Conservation (phyloP, 1,140 invertebrate genomes). For the Cryptotermes secundus region DNA sequence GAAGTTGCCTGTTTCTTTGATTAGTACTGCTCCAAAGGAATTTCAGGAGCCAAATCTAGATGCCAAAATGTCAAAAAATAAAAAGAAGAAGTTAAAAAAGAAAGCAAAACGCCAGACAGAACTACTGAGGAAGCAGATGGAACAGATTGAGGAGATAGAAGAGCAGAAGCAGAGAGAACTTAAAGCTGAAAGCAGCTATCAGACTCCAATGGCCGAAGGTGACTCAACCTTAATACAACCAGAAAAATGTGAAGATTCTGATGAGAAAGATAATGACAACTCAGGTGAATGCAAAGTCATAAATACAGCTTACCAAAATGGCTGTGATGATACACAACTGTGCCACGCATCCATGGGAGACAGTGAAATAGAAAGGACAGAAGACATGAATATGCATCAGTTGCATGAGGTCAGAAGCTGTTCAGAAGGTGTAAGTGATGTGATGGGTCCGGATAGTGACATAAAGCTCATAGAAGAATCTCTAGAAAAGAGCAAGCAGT, state of each 20-base stretch:
- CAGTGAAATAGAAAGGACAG: constrained; percentile 23
- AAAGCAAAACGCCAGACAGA: constrained; percentile 94
- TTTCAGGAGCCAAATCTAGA: constrained; percentile 74
- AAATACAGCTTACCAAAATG: constrained; percentile 28
- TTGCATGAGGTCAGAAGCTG: constrained; percentile 45
- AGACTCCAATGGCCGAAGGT: constrained; percentile 31
- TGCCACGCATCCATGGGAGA: constrained; percentile 25
- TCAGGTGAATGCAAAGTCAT: constrained; percentile 37
- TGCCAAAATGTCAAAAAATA: constrained; percentile 95
- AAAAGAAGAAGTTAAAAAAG: constrained; percentile 97
- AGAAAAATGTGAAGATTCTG: constrained; percentile 35
- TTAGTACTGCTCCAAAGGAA: constrained; percentile 90
- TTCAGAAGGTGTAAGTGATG: constrained; percentile 38
- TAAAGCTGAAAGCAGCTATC: background rate
- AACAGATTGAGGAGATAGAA: constrained; percentile 77
- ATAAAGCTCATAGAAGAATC: background rate
- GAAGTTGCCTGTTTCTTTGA: constrained; percentile 83
- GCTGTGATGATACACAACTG: constrained; percentile 20
- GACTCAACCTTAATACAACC: constrained; percentile 36
- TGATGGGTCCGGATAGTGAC: background rate
- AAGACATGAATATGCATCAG: constrained; percentile 30
- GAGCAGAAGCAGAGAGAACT: constrained; percentile 55
- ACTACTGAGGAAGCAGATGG: constrained; percentile 88
- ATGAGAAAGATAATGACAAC: constrained; percentile 21
- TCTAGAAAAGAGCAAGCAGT: constrained; percentile 4